Conservation (phyloP, 2,888 invertebrate genomes). For the Megalurothrips usitatus region DNA sequence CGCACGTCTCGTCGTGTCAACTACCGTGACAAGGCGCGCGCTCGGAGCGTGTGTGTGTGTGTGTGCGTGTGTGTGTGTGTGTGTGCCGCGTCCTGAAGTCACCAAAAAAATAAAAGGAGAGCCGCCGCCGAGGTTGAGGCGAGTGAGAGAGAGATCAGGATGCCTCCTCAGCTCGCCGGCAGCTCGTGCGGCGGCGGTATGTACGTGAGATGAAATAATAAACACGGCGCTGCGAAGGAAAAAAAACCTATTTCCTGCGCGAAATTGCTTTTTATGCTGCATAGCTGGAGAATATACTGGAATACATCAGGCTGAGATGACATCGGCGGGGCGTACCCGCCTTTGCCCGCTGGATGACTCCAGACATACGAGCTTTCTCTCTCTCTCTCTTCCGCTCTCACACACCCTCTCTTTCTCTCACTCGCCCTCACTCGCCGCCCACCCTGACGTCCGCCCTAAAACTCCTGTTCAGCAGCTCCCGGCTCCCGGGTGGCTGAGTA, state of each 20-base stretch:
- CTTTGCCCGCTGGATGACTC: constrained; percentile 16
- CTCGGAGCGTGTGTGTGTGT: too few relatives aligned
- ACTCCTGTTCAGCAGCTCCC: too few relatives aligned
- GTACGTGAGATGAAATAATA: constrained; percentile 26
- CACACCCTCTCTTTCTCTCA: too few relatives aligned
- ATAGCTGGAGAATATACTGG: constrained; percentile 23
- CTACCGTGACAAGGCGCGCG: too few relatives aligned
- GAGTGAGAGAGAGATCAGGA: constrained; percentile 1
- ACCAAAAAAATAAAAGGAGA: too few relatives aligned
- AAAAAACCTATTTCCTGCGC: constrained; percentile 23
- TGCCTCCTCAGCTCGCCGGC: not conserved
- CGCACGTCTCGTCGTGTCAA: too few relatives aligned
- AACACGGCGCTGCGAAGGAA: not conserved
- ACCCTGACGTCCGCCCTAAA: too few relatives aligned
- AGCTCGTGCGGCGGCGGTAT: not conserved
- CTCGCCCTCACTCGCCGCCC: too few relatives aligned
- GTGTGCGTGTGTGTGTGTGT: too few relatives aligned
- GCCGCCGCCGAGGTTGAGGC: not conserved
- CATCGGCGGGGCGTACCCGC: not conserved
- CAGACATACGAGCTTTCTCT: not conserved
- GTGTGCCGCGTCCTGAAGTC: too few relatives aligned
- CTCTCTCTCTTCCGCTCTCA: not conserved
- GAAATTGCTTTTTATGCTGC: constrained; percentile 26
- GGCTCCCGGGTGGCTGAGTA: too few relatives aligned
- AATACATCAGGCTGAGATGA: constrained; percentile 15